Evolutionary conservation across 2,888 invertebrate species (phyloP), one percentile per base, ranked within the genome.

Genomic region (Eudiplozoon nipponicum): DNA sequence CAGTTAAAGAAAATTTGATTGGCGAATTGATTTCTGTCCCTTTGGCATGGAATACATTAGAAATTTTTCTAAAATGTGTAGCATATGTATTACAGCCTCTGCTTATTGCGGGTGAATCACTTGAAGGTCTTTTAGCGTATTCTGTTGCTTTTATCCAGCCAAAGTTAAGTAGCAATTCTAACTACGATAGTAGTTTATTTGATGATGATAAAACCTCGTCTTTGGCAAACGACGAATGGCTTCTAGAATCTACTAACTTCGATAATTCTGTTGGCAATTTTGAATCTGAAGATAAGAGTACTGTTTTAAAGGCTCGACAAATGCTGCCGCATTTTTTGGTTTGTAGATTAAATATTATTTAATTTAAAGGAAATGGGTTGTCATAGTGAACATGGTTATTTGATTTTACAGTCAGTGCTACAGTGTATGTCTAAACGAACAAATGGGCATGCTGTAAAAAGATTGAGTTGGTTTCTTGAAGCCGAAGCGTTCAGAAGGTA

Each of bases 371-470:
- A 40, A n/a, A 40, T 40, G 40, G 37, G 36, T 4, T 40, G 40
- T 21, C 26, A 40, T 19, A 40, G 36, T 40, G 40, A 40, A 17
- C 40, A 40, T 28, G 23, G 21, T n/a, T 40, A 40, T 26, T 15
- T 40, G n/a, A 40, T 40, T n/a, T 22, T 40, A 3, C 40, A 40
- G 18, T 36, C 33, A 5, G 20, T 40, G 20, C 37, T 40, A 5
- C 37, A 40, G 13, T 36, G 33, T 19, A 11, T 40, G 15, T 23
- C 22, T n/a, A 40, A 40, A 23, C 22, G 39, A 13, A 41, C 21
- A 13, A 40, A 40, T 15, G 20, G 19, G 4, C 37, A 39, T 18
- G 22, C 34, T 11, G 29, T 35, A 13, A 40, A 40, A 19, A 22
- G 26, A 15, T 23, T 40, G 7, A 41, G 39, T 39, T 20, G 40